phyloP scores from a whole-genome alignment of 1,140 invertebrate genomes.

The Drosophila azteca region DNA sequence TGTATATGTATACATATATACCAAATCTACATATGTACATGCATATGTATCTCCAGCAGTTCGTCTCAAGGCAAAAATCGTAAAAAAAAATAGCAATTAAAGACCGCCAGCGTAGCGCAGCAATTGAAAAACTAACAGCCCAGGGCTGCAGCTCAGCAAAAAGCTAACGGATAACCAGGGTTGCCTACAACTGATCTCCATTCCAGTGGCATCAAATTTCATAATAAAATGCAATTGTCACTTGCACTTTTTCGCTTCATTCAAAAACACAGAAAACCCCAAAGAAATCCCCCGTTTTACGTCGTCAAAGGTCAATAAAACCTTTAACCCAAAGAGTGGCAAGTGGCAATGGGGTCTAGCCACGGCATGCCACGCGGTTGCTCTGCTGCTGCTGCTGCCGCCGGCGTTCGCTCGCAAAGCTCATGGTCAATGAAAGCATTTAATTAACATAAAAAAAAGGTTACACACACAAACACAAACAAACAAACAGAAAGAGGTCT shows the following conservation, averaged over 20 bases:
- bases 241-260: conserved; percentile 42
- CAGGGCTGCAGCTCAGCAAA: background rate
- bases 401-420: conserved; percentile 30
- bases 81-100: conserved; percentile 42
- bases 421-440: conserved; percentile 81
- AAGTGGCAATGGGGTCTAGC: conserved; percentile 36
- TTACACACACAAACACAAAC: conserved; percentile 27
- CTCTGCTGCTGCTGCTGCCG: conserved; percentile 13
- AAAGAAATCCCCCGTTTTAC: conserved; percentile 23
- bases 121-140: conserved; percentile 24
- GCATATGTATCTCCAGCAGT: conserved; percentile 5
- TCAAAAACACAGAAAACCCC: conserved; percentile 35
- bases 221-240: conserved; percentile 9
- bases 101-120: conserved; percentile 29
- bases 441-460: conserved; percentile 71
- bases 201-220: background rate
- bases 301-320: conserved; percentile 70
- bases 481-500: background rate
- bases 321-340: conserved; percentile 50
- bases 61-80: conserved; percentile 29
- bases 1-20: too few species aligned
- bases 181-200: too few species aligned
- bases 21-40: background rate
- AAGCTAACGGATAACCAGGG: too few species aligned
- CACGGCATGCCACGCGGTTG: conserved; percentile 46